phyloP scores from a whole-genome alignment of 2,113 vertebrate genomes.

The Calyptommatus sinebrachiatus region DNA sequence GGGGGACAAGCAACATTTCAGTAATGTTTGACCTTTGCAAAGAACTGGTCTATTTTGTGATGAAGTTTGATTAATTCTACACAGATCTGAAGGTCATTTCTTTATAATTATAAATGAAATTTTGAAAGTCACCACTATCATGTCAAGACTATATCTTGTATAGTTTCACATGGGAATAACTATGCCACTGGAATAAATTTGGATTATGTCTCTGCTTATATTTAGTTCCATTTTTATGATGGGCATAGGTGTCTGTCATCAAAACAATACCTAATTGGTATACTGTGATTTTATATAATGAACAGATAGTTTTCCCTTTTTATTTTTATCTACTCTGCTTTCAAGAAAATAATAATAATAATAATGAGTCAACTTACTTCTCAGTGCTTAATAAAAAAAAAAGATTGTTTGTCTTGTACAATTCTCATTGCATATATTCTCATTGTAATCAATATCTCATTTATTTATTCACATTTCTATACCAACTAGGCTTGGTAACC shows the following conservation, averaged over 20 bases:
- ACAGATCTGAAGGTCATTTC: constrained; percentile 50
- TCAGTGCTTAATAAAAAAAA: background rate
- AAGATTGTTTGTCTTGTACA: background rate
- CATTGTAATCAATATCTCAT: background rate
- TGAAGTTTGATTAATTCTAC: constrained; percentile 39
- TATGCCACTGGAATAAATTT: constrained; percentile 1
- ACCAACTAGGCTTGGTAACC: no score
- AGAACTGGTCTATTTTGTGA: constrained; percentile 28
- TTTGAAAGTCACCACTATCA: constrained; percentile 38
- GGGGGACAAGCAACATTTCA: background rate
- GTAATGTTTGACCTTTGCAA: constrained; percentile 11
- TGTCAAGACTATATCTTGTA: constrained; percentile 26
- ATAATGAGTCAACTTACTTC: constrained; percentile 17
- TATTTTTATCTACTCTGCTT: no score
- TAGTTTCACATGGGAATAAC: constrained; percentile 1
- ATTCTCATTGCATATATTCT: background rate
- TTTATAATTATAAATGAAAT: constrained; percentile 52
- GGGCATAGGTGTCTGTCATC: background rate
- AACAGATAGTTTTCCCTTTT: background rate
- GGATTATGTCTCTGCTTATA: background rate
- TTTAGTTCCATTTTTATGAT: background rate
- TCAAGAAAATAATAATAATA: no score
- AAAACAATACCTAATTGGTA: constrained; percentile 10
- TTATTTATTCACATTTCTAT: no score
- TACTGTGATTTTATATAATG: constrained; percentile 30